A percentile compares a stretch with the other conserved stretches of the same genome.
These are phyloP conservation scores for Helarctos malayanus DNA, from an alignment of 2,797 vertebrate species.

Conservation along the genomic window DNA sequence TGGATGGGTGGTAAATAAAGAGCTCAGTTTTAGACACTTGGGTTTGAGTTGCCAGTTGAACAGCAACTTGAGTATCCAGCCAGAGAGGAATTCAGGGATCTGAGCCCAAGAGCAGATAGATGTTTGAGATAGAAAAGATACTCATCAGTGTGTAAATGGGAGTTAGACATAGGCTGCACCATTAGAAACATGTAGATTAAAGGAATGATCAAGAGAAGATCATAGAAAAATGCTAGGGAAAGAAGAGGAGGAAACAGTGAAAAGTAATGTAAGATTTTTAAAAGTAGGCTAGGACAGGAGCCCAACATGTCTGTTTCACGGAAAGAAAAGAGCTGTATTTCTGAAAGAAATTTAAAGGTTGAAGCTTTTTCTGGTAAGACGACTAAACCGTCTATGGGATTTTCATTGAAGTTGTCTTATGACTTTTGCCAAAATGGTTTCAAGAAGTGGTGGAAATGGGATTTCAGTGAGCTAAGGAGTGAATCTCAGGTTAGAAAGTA, in stretches of 20 bases:
- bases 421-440: slow-evolving; percentile 24
- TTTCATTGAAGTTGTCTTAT: slow-evolving; percentile 19
- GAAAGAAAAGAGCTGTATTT: not conserved
- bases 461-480: slow-evolving; percentile 20
- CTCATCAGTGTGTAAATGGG: not conserved
- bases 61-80: not conserved
- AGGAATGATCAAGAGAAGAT: not conserved
- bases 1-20: not conserved
- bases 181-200: not conserved
- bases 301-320: not conserved
- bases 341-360: not conserved
- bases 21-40: not conserved
- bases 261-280: not conserved
- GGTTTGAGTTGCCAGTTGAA: not conserved
- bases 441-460: not conserved
- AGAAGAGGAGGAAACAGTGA: not conserved
- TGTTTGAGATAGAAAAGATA: not conserved
- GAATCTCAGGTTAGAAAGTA: not conserved
- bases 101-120: not conserved
- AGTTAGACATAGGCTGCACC: not conserved
- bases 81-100: not conserved
- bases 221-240: not conserved
- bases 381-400: not conserved
- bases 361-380: slow-evolving; percentile 1
- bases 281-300: not conserved